Evolutionary conservation across 2,113 vertebrate genomes (phyloP).

Genomic region (Pipa parva): DNA sequence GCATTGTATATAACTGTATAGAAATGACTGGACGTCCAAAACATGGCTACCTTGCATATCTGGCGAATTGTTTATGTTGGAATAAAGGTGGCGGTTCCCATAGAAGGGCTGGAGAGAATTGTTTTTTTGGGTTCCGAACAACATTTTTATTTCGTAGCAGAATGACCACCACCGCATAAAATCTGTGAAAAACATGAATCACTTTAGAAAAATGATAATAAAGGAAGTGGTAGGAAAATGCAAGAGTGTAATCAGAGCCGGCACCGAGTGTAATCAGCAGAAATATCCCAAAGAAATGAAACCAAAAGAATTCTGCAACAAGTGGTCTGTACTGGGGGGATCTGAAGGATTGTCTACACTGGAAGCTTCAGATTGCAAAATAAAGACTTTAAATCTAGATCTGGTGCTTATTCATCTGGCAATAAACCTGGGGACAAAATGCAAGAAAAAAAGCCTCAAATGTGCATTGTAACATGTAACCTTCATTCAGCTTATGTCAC

Average conservation of each 20-base stretch:
- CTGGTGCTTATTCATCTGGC: background rate
- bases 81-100: no score
- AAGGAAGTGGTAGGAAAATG: conserved; percentile 37
- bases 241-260: no score
- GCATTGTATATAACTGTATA: no score
- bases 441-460: background rate
- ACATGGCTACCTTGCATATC: no score
- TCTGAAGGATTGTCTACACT: background rate
- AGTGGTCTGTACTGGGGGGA: conserved; percentile 8
- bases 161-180: background rate
- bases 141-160: no score
- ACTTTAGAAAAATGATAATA: background rate
- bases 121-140: no score
- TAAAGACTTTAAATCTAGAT: background rate
- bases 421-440: background rate
- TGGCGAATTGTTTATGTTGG: no score
- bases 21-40: no score
- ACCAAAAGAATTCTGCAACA: conserved; percentile 18
- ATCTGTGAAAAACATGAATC: conserved; percentile 8
- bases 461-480: background rate
- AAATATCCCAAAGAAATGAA: conserved; percentile 19
- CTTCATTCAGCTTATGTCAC: no score
- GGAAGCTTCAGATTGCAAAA: background rate
- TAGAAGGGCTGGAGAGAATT: no score
- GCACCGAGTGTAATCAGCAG: background rate